Base-by-base conservation (phyloP, 2,113 vertebrate genomes). In the Cygnus buccinator region DNA sequence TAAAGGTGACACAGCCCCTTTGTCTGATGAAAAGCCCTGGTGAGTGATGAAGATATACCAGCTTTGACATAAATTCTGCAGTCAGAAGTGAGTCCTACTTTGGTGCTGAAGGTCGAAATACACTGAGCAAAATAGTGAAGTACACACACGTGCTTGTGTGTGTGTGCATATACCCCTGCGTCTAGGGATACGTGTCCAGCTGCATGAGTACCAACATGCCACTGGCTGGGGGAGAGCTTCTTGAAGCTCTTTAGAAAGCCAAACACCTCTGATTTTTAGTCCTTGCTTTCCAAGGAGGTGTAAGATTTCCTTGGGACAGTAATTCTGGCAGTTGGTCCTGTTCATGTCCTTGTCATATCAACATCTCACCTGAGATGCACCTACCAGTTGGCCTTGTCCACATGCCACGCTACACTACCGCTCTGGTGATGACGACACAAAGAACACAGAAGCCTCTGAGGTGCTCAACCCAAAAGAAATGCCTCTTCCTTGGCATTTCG, bases 91-190 rank as follows among this genome's bases (percentile, higher is more conserved):
- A 84, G 41, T 63, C 85, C 75, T 41, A 6, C 19, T 79, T 59
- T 44, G 37, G 58, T 0, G 0, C 26, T 67, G 82, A 62, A 71
- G 46, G 48, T 55, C 0, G 0, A 72, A 70, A 44, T 8, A 9
- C 2, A 3, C 46, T 59, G 55, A 39, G 37, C 58, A 46, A 57
- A 71, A 84, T 12, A 14, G 35, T 39, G 41, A 55, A 44, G 41
- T 3, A 3, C 16, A 10, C 28, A 15, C 17, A 12, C 0, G 5
- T 0, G 4, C 2, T 2, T 2, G 3, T 8, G 3, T 31, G 3
- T 31, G 23, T 48, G 59, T 5, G 13, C 4, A 0, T 6, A 20
- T 8, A 21, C 18, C 10, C 0, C 0, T 58, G 39, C 26, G 59
- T 21, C 10, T 25, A 52, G 12, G 25, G 26, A 16, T 17, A 10